These are phyloP conservation scores for Drosophila pruinosa DNA, from an alignment of 1,140 invertebrate genomes.

Conservation along the genomic window DNA sequence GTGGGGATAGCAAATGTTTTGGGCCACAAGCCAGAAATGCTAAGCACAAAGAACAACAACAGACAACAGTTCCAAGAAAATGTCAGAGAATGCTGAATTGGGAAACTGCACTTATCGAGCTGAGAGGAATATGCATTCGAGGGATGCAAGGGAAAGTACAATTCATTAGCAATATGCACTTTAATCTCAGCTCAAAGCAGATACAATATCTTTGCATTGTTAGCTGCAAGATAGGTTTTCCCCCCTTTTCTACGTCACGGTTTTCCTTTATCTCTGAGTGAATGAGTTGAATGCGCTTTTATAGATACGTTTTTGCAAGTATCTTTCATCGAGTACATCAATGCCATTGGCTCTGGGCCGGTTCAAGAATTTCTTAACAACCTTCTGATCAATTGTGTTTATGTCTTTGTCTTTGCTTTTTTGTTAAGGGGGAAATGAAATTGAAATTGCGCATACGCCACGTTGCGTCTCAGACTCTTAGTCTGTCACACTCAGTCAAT, in stretches of 20 bases:
- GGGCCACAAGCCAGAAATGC: slow-evolving; percentile 29
- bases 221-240: not conserved
- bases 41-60: not conserved
- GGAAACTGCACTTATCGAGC: not conserved
- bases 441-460: slow-evolving; percentile 73
- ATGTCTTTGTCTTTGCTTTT: slow-evolving; percentile 23
- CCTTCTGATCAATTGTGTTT: slow-evolving; percentile 21
- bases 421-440: slow-evolving; percentile 38
- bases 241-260: not conserved
- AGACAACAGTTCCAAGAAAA: not conserved
- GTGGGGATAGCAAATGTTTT: slow-evolving; percentile 6
- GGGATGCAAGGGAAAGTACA: not conserved
- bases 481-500: slow-evolving; percentile 37
- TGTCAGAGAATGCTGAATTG: not conserved
- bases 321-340: not conserved
- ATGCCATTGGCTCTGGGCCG: slow-evolving; percentile 45
- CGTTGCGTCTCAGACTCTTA: slow-evolving; percentile 23
- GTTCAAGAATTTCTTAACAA: slow-evolving; percentile 61
- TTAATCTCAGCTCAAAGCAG: not conserved
- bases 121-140: too few relatives aligned
- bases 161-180: not conserved
- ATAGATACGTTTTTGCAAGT: not conserved
- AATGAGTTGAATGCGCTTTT: slow-evolving; percentile 40
- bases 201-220: not conserved
- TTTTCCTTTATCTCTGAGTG: slow-evolving; percentile 11